Evolutionary conservation across 2,888 invertebrate genomes (phyloP).

Genomic region (Psylliodes chrysocephalus): DNA sequence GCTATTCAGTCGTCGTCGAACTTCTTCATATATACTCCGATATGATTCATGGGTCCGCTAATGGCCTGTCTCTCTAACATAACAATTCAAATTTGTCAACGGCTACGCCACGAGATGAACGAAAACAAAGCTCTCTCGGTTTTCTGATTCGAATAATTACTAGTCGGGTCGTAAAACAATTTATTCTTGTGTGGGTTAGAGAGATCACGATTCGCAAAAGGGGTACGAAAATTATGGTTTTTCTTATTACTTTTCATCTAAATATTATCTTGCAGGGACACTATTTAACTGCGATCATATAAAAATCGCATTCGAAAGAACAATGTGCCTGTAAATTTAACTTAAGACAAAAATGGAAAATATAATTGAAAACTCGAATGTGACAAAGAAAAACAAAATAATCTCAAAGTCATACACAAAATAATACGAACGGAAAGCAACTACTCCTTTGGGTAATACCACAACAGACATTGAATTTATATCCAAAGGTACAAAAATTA

Average conservation of each 20-base stretch:
- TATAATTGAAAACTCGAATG: too few species aligned
- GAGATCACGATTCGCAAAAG: neutral
- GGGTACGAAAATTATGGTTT: neutral
- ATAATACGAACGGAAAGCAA: too few species aligned
- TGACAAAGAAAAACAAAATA: too few species aligned
- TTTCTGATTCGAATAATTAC: constrained; percentile 17
- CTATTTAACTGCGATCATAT: too few species aligned
- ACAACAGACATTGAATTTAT: too few species aligned
- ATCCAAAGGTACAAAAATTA: too few species aligned
- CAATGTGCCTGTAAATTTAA: too few species aligned
- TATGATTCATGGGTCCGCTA: constrained; percentile 56
- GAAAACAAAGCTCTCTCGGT: neutral
- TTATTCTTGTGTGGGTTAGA: constrained; percentile 39
- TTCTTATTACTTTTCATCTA: neutral
- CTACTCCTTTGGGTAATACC: too few species aligned
- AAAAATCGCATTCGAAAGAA: too few species aligned
- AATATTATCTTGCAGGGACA: too few species aligned
- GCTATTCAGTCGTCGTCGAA: constrained; percentile 36
- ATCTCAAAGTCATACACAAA: too few species aligned
- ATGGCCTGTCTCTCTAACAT: constrained; percentile 50
- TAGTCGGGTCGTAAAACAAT: constrained; percentile 37
- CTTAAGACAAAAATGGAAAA: too few species aligned
- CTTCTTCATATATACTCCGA: constrained; percentile 24
- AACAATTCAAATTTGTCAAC: constrained; percentile 48
- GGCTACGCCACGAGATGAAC: neutral